Evolutionary conservation across 2,113 vertebrate species (phyloP).

Genomic region (Raja brachyura): DNA sequence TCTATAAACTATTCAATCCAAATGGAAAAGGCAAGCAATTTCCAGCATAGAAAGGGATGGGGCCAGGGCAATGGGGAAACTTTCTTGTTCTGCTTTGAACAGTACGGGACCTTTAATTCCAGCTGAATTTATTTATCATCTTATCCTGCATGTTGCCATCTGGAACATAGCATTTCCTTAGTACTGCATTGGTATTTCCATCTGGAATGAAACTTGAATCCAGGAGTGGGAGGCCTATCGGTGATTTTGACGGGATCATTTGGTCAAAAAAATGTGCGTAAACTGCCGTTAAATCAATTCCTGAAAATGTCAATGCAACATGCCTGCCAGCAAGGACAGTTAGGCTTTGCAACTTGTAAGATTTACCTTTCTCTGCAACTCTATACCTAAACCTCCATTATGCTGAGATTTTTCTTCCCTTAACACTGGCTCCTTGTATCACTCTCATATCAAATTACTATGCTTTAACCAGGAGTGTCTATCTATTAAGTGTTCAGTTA

Average conservation of each 20-base stretch:
- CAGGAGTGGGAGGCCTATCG: no score
- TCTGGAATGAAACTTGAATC: no score
- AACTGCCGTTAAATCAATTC: neutral
- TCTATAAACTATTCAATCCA: neutral
- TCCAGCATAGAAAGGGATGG: neutral
- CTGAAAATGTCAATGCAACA: neutral
- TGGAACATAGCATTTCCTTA: no score
- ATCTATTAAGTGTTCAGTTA: neutral
- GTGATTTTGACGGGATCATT: no score
- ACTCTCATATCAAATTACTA: neutral
- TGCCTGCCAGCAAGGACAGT: neutral
- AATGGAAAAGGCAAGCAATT: neutral
- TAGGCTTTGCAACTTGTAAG: neutral
- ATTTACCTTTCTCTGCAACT: neutral
- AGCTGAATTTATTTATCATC: no score
- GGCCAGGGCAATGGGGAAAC: no score
- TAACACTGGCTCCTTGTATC: neutral
- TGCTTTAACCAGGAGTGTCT: neutral
- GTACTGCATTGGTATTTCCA: no score
- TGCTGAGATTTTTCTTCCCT: neutral
- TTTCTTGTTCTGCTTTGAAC: no score
- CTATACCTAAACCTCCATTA: neutral
- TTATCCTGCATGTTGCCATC: no score
- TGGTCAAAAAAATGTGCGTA: no score
- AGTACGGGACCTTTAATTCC: no score